A percentile compares a stretch with the other conserved stretches of the same genome.
Conservation (phyloP, 2,113 vertebrate genomes). For the Toxotes chatareus region DNA sequence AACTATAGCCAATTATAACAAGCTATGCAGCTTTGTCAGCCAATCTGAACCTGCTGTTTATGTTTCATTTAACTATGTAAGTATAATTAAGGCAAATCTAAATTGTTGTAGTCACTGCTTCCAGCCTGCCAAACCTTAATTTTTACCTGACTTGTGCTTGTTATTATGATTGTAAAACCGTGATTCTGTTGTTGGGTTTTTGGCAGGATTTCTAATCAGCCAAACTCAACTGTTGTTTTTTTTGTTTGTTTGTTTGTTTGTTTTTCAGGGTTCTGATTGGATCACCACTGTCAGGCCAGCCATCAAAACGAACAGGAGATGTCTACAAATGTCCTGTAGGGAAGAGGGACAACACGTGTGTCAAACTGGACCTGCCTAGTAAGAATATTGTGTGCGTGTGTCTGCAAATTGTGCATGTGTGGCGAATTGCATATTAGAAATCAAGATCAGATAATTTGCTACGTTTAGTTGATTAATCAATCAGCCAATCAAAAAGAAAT, state of each 20-base stretch:
- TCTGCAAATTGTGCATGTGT: neutral
- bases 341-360: conserved; percentile 79
- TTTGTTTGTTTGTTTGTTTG: neutral
- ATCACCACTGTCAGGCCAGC: conserved; percentile 93
- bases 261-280: conserved; percentile 93
- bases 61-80: conserved; percentile 35
- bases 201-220: conserved; percentile 26
- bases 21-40: conserved; percentile 21
- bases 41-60: conserved; percentile 26
- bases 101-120: conserved; percentile 11
- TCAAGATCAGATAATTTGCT: too few species aligned
- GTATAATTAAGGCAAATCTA: conserved; percentile 30
- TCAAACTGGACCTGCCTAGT: conserved; percentile 92
- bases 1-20: conserved; percentile 29
- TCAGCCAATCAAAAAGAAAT: neutral
- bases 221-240: conserved; percentile 10
- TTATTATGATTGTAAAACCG: conserved; percentile 34
- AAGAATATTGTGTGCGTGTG: conserved; percentile 63
- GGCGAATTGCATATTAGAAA: too few species aligned
- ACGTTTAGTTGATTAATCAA: too few species aligned
- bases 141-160: conserved; percentile 14
- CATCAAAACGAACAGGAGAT: conserved; percentile 91
- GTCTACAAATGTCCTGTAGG: conserved; percentile 96
- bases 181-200: conserved; percentile 16
- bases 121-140: neutral